Conservation (phyloP, 2,797 vertebrate species). For the Gallirallus australis region DNA sequence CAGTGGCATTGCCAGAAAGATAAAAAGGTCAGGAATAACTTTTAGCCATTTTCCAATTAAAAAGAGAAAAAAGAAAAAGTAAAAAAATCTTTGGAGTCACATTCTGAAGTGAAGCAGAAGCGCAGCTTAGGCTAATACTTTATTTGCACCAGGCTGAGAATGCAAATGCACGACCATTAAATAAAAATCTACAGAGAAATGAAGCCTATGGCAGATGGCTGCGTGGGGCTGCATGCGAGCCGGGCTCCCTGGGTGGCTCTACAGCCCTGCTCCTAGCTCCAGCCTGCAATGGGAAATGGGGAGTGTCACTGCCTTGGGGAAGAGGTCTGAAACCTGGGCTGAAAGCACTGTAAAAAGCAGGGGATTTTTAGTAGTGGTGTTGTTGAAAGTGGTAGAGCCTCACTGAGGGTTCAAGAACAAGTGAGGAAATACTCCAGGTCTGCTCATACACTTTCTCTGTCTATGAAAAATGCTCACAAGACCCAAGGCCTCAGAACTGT, state of each 20-base stretch:
- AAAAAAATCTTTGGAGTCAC: neutral
- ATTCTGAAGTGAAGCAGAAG: neutral
- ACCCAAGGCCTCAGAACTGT: neutral
- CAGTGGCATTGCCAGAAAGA: neutral
- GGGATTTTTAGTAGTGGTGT: neutral
- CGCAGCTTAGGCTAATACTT: neutral
- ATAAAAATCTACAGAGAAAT: neutral
- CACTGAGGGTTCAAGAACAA: neutral
- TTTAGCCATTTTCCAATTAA: constrained; percentile 30
- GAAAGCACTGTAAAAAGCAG: neutral
- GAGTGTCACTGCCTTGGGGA: neutral
- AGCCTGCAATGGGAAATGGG: neutral
- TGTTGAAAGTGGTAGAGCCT: neutral
- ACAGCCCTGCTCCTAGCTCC: neutral
- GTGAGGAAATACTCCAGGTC: neutral
- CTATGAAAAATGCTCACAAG: neutral
- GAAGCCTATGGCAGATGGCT: rapidly evolving
- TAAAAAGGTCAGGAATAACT: constrained; percentile 49
- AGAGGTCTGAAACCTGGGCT: neutral
- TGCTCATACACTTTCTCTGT: rapidly evolving
- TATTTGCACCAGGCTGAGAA: neutral
- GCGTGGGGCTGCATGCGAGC: neutral
- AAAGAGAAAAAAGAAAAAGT: neutral
- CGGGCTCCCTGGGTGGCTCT: neutral
- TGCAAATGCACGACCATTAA: neutral